These are phyloP conservation scores for Lapara coniferarum DNA, from an alignment of 2,888 invertebrate genomes.

Conservation along the genomic window DNA sequence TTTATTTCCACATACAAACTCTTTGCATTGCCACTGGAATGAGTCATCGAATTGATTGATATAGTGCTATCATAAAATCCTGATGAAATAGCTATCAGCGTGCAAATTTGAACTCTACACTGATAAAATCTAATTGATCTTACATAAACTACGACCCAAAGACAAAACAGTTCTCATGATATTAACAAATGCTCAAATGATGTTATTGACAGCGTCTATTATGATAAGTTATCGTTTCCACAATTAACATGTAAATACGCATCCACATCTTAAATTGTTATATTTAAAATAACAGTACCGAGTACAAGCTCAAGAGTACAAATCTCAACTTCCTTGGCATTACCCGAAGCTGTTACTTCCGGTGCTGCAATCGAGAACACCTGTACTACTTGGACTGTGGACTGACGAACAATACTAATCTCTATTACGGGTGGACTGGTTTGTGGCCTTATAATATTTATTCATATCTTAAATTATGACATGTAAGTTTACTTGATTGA, in stretches of 20 bases:
- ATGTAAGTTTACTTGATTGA: not conserved
- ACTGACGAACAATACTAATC: not conserved
- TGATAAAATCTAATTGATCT: too few species aligned
- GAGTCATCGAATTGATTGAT: too few species aligned
- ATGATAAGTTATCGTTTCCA: not conserved
- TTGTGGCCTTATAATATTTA: constrained; percentile 12
- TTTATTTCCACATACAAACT: too few species aligned
- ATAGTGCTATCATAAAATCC: too few species aligned
- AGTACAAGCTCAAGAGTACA: not conserved
- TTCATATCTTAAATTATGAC: constrained; percentile 1
- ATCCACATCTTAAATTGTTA: not conserved
- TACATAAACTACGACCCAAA: too few species aligned
- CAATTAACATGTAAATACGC: not conserved
- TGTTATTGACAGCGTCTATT: not conserved
- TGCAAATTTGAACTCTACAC: too few species aligned
- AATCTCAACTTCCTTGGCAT: constrained; percentile 18
- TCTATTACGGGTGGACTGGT: constrained; percentile 18
- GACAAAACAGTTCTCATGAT: too few species aligned
- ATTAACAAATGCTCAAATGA: too few species aligned
- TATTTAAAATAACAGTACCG: not conserved
- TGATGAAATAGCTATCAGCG: too few species aligned
- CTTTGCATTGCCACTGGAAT: too few species aligned
- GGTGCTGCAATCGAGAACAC: constrained; percentile 8
- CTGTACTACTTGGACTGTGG: not conserved
- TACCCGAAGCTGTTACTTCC: constrained; percentile 14